Evolutionary conservation across 2,888 invertebrate species (phyloP).

Genomic region (Mayetiola destructor): DNA sequence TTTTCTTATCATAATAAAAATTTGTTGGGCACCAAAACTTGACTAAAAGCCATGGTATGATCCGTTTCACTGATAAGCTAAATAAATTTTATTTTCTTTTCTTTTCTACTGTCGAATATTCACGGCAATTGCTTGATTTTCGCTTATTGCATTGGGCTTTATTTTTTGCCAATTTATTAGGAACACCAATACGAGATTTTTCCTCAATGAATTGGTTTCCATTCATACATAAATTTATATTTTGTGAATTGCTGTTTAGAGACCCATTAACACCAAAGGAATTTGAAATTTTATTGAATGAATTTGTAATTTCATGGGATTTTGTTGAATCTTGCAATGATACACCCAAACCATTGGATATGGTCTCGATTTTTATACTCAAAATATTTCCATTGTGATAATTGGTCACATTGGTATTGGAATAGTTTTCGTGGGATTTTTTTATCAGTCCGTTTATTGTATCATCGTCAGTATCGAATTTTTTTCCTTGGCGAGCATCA

Average conservation of each 20-base stretch:
- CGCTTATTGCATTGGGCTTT: background rate
- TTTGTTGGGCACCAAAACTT: too few relatives aligned
- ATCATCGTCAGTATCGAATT: background rate
- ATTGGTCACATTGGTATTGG: background rate
- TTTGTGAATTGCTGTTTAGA: background rate
- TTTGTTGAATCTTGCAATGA: background rate
- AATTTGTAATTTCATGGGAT: background rate
- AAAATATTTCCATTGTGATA: background rate
- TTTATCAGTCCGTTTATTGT: background rate
- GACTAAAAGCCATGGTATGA: too few relatives aligned
- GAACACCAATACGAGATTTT: background rate
- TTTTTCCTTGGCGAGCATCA: conserved; percentile 39
- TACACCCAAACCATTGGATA: too few relatives aligned
- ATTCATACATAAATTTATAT: background rate
- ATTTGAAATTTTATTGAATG: background rate
- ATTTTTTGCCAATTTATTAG: background rate
- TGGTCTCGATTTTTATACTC: background rate
- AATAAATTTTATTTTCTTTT: background rate
- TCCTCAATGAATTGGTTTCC: background rate
- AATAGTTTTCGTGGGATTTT: too few relatives aligned
- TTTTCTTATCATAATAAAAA: too few relatives aligned
- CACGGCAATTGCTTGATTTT: background rate
- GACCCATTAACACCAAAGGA: background rate
- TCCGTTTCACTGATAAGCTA: too few relatives aligned
- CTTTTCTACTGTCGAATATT: background rate